Conservation (phyloP, 2,113 vertebrate genomes). For the Arenaria interpres region DNA sequence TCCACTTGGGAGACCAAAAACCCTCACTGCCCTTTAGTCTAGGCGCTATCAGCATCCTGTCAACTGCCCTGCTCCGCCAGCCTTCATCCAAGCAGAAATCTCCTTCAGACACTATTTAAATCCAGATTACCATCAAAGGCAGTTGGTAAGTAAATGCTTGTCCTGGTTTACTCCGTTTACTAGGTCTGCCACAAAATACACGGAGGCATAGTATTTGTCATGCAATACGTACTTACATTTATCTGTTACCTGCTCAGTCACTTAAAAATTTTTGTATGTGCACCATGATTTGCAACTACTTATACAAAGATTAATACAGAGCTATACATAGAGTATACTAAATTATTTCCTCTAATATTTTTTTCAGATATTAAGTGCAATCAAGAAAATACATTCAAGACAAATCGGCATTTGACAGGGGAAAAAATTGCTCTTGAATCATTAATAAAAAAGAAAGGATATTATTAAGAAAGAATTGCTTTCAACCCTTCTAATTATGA, state of each 20-base stretch:
- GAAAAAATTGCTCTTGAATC: neutral
- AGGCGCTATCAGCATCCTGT: neutral
- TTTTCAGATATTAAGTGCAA: neutral
- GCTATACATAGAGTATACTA: neutral
- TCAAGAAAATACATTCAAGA: slow-evolving; percentile 21
- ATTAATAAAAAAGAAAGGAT: neutral
- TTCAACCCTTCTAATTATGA: slow-evolving; percentile 9
- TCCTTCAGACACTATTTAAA: neutral
- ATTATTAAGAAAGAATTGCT: slow-evolving; percentile 3
- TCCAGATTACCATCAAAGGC: neutral
- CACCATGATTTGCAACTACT: neutral
- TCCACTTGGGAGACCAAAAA: neutral
- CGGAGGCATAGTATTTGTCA: neutral
- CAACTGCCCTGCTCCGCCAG: neutral
- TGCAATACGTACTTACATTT: neutral
- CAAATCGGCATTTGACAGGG: neutral
- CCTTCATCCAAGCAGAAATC: neutral
- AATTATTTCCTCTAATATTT: slow-evolving; percentile 1
- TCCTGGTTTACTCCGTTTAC: neutral
- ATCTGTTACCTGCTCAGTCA: neutral
- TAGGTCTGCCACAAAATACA: neutral
- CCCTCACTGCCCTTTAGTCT: neutral
- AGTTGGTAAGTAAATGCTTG: neutral
- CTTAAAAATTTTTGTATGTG: neutral
- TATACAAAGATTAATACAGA: neutral